Percentiles rank a stretch among this genome's conserved stretches.
Evolutionary conservation across 1,140 invertebrate genomes (phyloP).

Genomic region (Planococcus citri): DNA sequence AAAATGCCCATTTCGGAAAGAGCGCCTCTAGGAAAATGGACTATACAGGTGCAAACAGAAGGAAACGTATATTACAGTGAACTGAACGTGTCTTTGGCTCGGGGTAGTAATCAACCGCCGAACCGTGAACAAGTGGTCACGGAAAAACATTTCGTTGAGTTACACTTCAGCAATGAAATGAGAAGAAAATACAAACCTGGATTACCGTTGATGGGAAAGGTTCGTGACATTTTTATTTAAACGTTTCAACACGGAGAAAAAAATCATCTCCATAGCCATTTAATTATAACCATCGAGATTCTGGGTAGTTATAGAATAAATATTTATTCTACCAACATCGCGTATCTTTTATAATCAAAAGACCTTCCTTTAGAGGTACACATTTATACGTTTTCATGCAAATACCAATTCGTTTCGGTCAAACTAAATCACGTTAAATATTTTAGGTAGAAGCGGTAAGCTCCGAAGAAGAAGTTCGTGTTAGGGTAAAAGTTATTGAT

Average conservation of each 20-base stretch:
- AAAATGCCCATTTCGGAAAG: conserved; percentile 38
- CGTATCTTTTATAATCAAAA: too few species aligned
- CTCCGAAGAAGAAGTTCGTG: conserved; percentile 46
- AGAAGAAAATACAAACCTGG: conserved; percentile 47
- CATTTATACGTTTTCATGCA: too few species aligned
- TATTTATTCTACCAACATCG: too few species aligned
- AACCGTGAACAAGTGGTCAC: conserved; percentile 42
- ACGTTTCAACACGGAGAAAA: neutral
- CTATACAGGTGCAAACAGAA: conserved; percentile 42
- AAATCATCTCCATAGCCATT: neutral
- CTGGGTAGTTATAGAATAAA: too few species aligned
- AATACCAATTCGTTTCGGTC: too few species aligned
- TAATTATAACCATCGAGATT: neutral
- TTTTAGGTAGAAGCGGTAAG: conserved; percentile 50
- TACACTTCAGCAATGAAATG: conserved; percentile 47
- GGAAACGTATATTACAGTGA: conserved; percentile 36
- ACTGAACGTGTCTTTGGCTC: conserved; percentile 34
- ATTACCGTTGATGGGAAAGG: conserved; percentile 47
- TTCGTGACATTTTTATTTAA: conserved; percentile 31
- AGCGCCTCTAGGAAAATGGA: conserved; percentile 42
- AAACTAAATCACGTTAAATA: conserved; percentile 16
- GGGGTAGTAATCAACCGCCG: conserved; percentile 27
- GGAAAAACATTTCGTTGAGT: conserved; percentile 50
- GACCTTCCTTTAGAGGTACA: too few species aligned
- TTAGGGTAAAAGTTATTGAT: conserved; percentile 49